Evolutionary conservation across 2,888 invertebrate genomes (phyloP), one percentile per base, ranked within the genome.

Genomic region (Choreutis nemorana): DNA sequence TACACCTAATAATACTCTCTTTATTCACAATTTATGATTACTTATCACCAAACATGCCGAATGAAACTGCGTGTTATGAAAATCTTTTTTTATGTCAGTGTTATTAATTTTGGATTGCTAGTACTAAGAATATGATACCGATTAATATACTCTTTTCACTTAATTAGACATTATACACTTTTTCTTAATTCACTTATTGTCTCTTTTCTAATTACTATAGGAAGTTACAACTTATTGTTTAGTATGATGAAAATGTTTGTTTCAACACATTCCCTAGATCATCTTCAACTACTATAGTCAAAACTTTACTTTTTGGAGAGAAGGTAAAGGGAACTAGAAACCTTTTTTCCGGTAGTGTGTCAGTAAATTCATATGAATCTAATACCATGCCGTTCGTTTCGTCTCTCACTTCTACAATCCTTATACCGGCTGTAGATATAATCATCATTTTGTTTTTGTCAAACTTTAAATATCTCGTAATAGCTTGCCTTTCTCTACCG

Each of bases 201-300:
- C n/a, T n/a, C n/a, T n/a, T n/a, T n/a, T n/a, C n/a, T n/a, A n/a
- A n/a, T n/a, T n/a, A n/a, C n/a, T n/a, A n/a, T n/a, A n/a, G n/a
- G n/a, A n/a, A n/a, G n/a, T n/a, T n/a, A n/a, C n/a, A n/a, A n/a
- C n/a, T 30, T 33, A 14, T 28, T 29, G 32, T 42, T 55, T 56
- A 80, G 55, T 81, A 79, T 4, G n/a, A n/a, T n/a, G 83, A 80
- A 62, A 84, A 78, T 42, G 82, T 79, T 53, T 83, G 81, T 62
- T 87, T 87, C 34, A 88, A 64, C 39, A 87, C 82, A 53, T 85
- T 85, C 42, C 88, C 88, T 39, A 81, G 58, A 39, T 86, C 83
- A 46, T 88, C 87, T 61, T 87, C 86, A 23, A 85, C 85, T 30
- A 87, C 81, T 45, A 88, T 79, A 25, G 81, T 82, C 30, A 83